A percentile compares a stretch with the other conserved stretches of the same genome.
phyloP scores from a whole-genome alignment of 1,140 invertebrate genomes.

The Listronotus bonariensis region DNA sequence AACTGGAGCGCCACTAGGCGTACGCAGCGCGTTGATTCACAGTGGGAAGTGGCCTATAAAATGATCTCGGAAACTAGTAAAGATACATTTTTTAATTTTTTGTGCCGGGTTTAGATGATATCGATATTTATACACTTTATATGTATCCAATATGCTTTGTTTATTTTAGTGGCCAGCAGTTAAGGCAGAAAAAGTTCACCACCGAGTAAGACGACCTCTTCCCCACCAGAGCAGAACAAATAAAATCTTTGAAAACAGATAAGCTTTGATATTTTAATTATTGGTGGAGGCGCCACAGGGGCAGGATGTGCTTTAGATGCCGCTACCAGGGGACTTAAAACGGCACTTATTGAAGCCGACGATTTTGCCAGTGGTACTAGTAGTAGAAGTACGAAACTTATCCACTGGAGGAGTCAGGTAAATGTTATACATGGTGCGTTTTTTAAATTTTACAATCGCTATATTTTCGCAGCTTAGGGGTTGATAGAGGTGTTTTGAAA shows the following conservation, averaged over 20 bases:
- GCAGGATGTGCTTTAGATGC: constrained; percentile 92
- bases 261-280: constrained; percentile 88
- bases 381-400: constrained; percentile 94
- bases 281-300: constrained; percentile 95
- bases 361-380: constrained; percentile 98
- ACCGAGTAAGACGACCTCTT: constrained; percentile 71
- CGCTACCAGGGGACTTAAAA: constrained; percentile 90
- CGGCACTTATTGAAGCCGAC: constrained; percentile 94
- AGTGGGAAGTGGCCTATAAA: too few species aligned
- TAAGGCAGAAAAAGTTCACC: constrained; percentile 56
- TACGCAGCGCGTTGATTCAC: too few species aligned
- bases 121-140: too few species aligned
- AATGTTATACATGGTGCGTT: too few species aligned
- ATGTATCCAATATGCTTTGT: too few species aligned
- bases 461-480: too few species aligned
- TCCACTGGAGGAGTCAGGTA: constrained; percentile 96
- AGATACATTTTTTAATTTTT: too few species aligned
- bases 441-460: too few species aligned
- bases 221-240: constrained; percentile 81
- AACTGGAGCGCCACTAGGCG: too few species aligned
- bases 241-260: constrained; percentile 76
- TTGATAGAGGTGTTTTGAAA: too few species aligned
- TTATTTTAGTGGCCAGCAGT: constrained; percentile 49
- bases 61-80: too few species aligned
- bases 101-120: too few species aligned